Evolutionary conservation across 2,888 invertebrate species (phyloP).

Genomic region (Acrobasis repandana): DNA sequence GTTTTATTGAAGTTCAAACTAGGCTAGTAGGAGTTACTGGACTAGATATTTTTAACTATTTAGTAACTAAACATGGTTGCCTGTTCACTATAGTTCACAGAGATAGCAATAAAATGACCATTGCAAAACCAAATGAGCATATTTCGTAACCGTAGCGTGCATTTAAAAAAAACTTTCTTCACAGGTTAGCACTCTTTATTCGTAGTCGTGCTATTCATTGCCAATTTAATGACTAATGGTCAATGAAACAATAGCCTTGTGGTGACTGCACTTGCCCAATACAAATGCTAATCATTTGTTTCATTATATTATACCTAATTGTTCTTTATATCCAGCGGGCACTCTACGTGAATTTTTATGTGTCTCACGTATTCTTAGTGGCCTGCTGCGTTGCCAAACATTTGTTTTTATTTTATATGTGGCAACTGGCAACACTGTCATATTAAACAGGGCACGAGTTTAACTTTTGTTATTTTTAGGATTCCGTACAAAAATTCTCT

Average conservation of each 20-base stretch:
- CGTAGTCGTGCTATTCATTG: background rate
- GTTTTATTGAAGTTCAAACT: no score
- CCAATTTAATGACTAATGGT: background rate
- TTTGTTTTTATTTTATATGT: conserved; percentile 19
- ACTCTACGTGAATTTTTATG: conserved; percentile 15
- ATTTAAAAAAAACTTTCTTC: background rate
- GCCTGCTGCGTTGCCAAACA: conserved; percentile 12
- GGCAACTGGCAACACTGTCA: conserved; percentile 8
- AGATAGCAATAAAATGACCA: background rate
- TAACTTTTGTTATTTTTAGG: background rate
- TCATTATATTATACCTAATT: background rate
- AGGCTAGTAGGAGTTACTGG: no score
- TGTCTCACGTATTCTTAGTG: conserved; percentile 9
- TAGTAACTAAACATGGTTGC: background rate
- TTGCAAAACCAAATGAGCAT: background rate
- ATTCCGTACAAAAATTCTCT: no score
- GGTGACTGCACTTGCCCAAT: conserved; percentile 23
- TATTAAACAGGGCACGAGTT: background rate
- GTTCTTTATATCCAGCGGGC: background rate
- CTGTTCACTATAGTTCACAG: background rate
- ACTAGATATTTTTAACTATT: no score
- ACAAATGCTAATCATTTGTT: conserved; percentile 15
- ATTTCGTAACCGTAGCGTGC: background rate
- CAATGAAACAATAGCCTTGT: conserved; percentile 23
- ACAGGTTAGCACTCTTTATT: background rate